A percentile compares a stretch with the other conserved stretches of the same genome.
phyloP scores from a whole-genome alignment of 2,797 vertebrate species.

The Ptychadena robeensis region DNA sequence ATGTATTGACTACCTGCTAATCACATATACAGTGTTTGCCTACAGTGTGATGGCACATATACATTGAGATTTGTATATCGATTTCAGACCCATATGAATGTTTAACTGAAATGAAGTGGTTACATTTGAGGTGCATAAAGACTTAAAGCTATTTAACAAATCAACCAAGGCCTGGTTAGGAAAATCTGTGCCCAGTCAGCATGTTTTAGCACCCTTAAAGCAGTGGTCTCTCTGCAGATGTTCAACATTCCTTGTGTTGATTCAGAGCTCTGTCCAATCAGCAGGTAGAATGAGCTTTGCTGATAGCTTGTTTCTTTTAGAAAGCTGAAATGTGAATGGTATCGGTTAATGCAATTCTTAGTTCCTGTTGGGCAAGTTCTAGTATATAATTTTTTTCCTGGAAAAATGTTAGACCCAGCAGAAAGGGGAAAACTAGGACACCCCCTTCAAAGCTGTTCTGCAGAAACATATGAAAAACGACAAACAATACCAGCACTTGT shows the following conservation, averaged over 20 bases:
- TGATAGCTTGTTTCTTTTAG: too few relatives aligned
- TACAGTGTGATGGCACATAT: background rate
- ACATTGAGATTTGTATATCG: background rate
- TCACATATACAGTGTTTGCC: background rate
- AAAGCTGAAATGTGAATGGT: too few relatives aligned
- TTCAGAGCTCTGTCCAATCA: background rate
- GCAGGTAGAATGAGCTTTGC: background rate
- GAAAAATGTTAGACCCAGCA: background rate
- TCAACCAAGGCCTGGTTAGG: too few relatives aligned
- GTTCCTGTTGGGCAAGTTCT: background rate
- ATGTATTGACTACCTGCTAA: background rate
- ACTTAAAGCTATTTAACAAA: too few relatives aligned
- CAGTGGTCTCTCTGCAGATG: background rate
- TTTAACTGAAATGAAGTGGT: too few relatives aligned
- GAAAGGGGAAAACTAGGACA: too few relatives aligned
- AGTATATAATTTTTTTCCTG: background rate
- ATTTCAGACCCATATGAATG: too few relatives aligned
- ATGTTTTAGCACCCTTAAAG: background rate
- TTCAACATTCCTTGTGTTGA: background rate
- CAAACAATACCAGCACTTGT: background rate
- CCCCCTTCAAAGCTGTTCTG: background rate
- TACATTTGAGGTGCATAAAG: too few relatives aligned
- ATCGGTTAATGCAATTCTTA: too few relatives aligned
- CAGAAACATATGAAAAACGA: background rate
- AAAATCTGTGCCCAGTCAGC: background rate